A percentile compares a stretch with the other conserved stretches of the same genome.
Evolutionary conservation across 2,113 vertebrate species (phyloP).

Genomic region (Paratilapia polleni): DNA sequence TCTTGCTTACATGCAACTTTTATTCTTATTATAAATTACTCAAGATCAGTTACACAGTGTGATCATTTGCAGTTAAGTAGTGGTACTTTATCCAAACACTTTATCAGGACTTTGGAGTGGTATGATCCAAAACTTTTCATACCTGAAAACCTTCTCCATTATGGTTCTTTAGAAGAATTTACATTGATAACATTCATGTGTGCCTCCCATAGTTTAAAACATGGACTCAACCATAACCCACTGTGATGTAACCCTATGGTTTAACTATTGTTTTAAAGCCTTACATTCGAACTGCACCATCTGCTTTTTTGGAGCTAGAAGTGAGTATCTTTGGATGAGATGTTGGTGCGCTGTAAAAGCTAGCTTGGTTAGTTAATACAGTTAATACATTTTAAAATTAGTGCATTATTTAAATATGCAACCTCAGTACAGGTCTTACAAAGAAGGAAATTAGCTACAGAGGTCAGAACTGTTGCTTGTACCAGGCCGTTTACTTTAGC

Average conservation of each 20-base stretch:
- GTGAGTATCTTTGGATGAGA: too few relatives aligned
- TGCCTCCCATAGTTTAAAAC: too few relatives aligned
- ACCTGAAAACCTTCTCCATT: neutral
- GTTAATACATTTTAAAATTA: neutral
- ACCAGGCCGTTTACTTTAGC: too few relatives aligned
- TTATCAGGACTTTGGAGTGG: neutral
- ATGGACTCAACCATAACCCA: too few relatives aligned
- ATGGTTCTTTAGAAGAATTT: neutral
- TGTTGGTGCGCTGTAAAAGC: too few relatives aligned
- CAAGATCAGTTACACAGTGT: neutral
- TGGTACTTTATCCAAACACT: neutral
- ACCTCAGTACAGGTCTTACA: neutral
- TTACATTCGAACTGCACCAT: too few relatives aligned
- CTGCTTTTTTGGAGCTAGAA: too few relatives aligned
- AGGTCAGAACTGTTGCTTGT: neutral
- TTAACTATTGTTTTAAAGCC: too few relatives aligned
- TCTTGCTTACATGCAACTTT: constrained; percentile 17
- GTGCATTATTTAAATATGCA: neutral
- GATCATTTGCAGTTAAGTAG: neutral
- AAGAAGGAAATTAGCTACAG: neutral
- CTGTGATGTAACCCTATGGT: too few relatives aligned
- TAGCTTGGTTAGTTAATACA: too few relatives aligned
- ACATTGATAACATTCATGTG: too few relatives aligned
- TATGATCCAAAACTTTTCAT: neutral
- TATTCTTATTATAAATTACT: neutral